These are phyloP conservation scores for Oscheius onirici DNA, from an alignment of 2,888 invertebrate species.

Conservation along the genomic window DNA sequence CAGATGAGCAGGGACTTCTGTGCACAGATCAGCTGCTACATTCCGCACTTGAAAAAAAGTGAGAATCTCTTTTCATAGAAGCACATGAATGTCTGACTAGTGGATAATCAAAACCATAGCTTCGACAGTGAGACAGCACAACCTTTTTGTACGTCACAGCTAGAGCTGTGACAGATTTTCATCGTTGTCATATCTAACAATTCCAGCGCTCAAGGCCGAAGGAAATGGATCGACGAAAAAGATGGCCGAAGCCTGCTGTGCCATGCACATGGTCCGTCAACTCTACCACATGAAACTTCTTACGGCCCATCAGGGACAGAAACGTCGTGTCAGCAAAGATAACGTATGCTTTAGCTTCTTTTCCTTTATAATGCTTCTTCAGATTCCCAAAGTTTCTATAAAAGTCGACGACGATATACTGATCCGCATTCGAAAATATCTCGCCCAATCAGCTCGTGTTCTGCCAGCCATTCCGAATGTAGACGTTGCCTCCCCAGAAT, in stretches of 20 bases:
- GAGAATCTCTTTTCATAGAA: slow-evolving; percentile 72
- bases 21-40: not conserved
- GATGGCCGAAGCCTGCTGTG: slow-evolving; percentile 93
- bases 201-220: slow-evolving; percentile 76
- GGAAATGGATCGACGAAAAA: slow-evolving; percentile 97
- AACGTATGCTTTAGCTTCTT: slow-evolving; percentile 30
- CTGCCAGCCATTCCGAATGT: slow-evolving; percentile 54
- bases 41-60: slow-evolving; percentile 84
- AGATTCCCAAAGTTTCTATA: slow-evolving; percentile 77
- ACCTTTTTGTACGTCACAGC: not conserved
- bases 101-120: not conserved
- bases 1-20: not conserved
- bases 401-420: slow-evolving; percentile 81
- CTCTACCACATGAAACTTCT: slow-evolving; percentile 52
- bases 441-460: slow-evolving; percentile 49
- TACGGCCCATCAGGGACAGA: slow-evolving; percentile 40
- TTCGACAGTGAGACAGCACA: not conserved
- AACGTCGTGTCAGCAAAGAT: slow-evolving; percentile 35
- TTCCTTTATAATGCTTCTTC: slow-evolving; percentile 14
- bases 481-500: slow-evolving; percentile 36
- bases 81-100: not conserved
- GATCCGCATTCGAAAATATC: slow-evolving; percentile 66
- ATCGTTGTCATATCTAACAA: not conserved
- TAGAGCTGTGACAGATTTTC: not conserved
- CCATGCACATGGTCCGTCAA: slow-evolving; percentile 85